Evolutionary conservation across 2,888 invertebrate species (phyloP).

Genomic region (Himalopsyche japonica): DNA sequence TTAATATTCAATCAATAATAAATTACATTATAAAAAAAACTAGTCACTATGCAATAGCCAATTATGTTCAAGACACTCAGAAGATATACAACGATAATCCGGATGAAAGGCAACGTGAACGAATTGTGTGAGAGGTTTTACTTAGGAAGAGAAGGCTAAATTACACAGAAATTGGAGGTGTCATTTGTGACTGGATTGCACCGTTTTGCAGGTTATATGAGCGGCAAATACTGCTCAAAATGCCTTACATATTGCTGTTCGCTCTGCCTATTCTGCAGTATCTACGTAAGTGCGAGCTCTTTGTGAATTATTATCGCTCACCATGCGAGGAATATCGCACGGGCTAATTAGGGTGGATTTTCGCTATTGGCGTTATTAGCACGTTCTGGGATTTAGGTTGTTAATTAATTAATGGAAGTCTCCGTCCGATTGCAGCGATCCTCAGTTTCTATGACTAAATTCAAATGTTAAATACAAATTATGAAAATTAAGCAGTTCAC

Average conservation of each 20-base stretch:
- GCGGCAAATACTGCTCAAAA: conserved; percentile 14
- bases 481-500: too few relatives aligned
- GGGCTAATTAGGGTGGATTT: neutral
- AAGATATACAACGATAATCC: too few relatives aligned
- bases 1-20: too few relatives aligned
- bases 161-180: neutral
- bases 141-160: neutral
- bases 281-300: neutral
- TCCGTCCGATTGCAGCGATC: neutral
- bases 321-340: neutral
- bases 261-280: neutral
- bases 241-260: neutral
- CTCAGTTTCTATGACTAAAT: neutral
- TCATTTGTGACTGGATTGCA: conserved; percentile 23
- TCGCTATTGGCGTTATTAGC: neutral
- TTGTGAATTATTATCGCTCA: neutral
- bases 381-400: neutral
- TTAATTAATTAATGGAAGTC: neutral
- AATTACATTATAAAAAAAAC: too few relatives aligned
- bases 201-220: conserved; percentile 29
- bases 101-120: neutral
- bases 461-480: too few relatives aligned
- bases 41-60: too few relatives aligned
- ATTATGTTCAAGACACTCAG: too few relatives aligned
- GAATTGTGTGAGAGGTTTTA: neutral